Evolutionary conservation across 2,888 invertebrate species (phyloP).

Genomic region (Epistrophe eligans): DNA sequence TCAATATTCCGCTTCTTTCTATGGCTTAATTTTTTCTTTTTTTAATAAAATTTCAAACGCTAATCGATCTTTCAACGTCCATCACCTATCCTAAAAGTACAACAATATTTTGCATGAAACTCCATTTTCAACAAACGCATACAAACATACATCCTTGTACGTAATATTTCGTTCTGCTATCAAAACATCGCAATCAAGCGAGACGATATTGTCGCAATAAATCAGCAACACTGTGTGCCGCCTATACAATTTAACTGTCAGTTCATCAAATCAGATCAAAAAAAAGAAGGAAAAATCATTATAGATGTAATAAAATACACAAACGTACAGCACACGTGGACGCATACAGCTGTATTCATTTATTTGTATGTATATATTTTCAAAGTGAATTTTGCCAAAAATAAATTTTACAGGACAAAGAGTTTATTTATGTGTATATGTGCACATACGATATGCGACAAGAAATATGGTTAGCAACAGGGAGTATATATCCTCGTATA

Average conservation of each 20-base stretch:
- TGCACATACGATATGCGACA: constrained; percentile 24
- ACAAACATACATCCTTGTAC: not conserved
- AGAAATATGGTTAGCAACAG: constrained; percentile 49
- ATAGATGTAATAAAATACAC: constrained; percentile 35
- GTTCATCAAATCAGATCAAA: constrained; percentile 58
- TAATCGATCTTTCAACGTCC: not conserved
- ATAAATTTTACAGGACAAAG: constrained; percentile 46
- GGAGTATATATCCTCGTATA: not conserved
- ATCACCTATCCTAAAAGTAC: not conserved
- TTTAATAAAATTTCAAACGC: not conserved
- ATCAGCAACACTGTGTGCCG: constrained; percentile 49
- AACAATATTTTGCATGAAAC: not conserved
- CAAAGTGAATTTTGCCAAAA: constrained; percentile 29
- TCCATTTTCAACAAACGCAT: not conserved
- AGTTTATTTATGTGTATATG: too few species aligned
- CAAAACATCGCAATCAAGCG: constrained; percentile 31
- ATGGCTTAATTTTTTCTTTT: not conserved
- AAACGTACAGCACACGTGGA: constrained; percentile 20
- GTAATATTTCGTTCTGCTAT: constrained; percentile 19
- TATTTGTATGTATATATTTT: constrained; percentile 8
- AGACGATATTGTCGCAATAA: constrained; percentile 65
- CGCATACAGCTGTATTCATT: not conserved
- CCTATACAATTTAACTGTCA: constrained; percentile 60
- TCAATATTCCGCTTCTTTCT: not conserved
- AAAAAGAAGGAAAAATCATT: constrained; percentile 27